Evolutionary conservation across 2,888 invertebrate species (phyloP).

Genomic region (Agonopterix arenella): DNA sequence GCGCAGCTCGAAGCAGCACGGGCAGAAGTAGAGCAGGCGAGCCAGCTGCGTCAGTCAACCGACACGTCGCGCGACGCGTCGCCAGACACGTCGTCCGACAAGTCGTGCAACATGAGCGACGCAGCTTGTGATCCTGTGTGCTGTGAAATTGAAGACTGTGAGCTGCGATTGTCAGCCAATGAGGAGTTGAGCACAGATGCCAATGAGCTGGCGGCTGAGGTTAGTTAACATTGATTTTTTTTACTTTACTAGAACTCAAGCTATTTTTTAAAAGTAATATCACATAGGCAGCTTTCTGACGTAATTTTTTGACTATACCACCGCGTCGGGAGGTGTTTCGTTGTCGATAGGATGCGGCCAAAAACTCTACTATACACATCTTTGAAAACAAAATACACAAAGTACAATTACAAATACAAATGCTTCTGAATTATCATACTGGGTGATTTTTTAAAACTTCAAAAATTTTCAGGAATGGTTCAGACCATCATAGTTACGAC

Average conservation of each 20-base stretch:
- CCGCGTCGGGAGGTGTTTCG: too few species aligned
- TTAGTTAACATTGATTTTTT: conserved; percentile 14
- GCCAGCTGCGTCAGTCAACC: conserved; percentile 5
- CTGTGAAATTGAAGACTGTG: conserved; percentile 56
- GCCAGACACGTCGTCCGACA: conserved; percentile 19
- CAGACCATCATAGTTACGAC: neutral
- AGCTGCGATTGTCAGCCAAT: conserved; percentile 46
- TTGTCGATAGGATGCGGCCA: too few species aligned
- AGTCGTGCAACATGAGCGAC: conserved; percentile 46
- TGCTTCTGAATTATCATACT: too few species aligned
- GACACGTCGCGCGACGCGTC: conserved; percentile 17
- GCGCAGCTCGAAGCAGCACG: conserved; percentile 67
- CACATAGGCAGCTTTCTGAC: too few species aligned
- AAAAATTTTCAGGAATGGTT: neutral
- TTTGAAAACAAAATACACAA: too few species aligned
- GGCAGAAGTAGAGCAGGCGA: conserved; percentile 38
- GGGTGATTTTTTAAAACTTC: too few species aligned
- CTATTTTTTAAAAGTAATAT: too few species aligned
- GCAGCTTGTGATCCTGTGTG: conserved; percentile 66
- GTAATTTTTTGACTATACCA: too few species aligned
- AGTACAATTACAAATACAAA: too few species aligned
- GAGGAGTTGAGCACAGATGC: conserved; percentile 67
- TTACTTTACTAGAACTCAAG: too few species aligned
- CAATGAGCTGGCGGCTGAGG: conserved; percentile 66
- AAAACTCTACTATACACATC: too few species aligned